phyloP scores from a whole-genome alignment of 2,888 invertebrate species.

The Mechanitis messenoides region DNA sequence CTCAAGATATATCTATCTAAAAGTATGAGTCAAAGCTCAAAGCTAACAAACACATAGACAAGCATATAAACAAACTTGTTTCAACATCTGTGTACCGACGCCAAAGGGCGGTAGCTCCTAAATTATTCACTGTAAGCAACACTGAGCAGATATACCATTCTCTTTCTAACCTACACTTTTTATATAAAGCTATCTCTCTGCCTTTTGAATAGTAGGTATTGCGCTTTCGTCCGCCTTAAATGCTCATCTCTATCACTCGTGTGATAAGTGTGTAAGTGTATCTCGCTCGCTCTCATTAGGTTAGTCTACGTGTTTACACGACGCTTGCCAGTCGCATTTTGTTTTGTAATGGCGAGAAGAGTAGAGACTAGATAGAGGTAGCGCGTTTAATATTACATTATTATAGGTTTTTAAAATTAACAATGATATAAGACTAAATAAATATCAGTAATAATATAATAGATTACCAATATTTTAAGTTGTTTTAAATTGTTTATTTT shows the following conservation, averaged over 20 bases:
- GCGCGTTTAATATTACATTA: background rate
- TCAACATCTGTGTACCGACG: slow-evolving; percentile 26
- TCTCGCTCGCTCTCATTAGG: slow-evolving; percentile 71
- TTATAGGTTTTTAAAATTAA: background rate
- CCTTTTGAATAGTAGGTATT: slow-evolving; percentile 51
- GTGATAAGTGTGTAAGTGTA: slow-evolving; percentile 32
- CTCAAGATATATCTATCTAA: background rate
- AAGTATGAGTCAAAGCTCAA: slow-evolving; percentile 15
- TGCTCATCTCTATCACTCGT: slow-evolving; percentile 44
- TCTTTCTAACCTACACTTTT: slow-evolving; percentile 33
- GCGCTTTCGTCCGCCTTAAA: slow-evolving; percentile 72
- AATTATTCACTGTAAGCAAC: slow-evolving; percentile 67
- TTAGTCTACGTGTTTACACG: slow-evolving; percentile 69
- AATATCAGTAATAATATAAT: too few species aligned
- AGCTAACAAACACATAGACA: slow-evolving; percentile 14
- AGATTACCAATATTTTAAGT: too few species aligned
- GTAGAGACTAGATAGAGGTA: slow-evolving; percentile 29
- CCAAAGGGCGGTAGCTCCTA: slow-evolving; percentile 67
- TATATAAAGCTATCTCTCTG: slow-evolving; percentile 39
- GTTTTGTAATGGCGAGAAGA: slow-evolving; percentile 44
- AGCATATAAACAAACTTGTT: slow-evolving; percentile 20
- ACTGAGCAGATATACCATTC: slow-evolving; percentile 57
- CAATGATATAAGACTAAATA: too few species aligned
- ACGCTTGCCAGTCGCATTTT: slow-evolving; percentile 70
- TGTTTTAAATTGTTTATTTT: too few species aligned